Evolutionary conservation across 2,113 vertebrate species (phyloP).

Genomic region (Platycercus adscitus): DNA sequence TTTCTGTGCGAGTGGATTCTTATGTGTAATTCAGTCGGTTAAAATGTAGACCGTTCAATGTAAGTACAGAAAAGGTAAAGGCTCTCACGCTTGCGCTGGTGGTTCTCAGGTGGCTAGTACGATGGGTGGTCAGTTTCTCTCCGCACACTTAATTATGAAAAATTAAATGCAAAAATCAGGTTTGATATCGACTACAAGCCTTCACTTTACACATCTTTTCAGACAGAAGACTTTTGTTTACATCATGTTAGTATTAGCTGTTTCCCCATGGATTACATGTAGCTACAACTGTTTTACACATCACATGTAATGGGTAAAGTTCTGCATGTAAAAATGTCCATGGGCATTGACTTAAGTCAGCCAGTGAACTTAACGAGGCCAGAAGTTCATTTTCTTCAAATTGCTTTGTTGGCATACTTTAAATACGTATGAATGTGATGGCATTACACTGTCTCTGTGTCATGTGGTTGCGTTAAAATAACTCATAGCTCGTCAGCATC

Average conservation of each 20-base stretch:
- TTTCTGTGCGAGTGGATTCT: neutral
- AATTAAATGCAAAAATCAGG: neutral
- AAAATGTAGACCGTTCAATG: neutral
- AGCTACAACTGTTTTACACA: neutral
- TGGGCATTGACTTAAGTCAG: neutral
- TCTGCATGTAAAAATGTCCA: neutral
- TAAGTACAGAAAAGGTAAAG: neutral
- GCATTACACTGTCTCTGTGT: neutral
- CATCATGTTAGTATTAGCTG: neutral
- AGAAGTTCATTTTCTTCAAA: neutral
- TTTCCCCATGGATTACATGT: neutral
- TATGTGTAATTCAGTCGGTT: neutral
- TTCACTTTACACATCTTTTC: neutral
- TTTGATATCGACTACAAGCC: neutral
- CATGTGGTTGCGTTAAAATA: neutral
- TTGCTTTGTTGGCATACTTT: neutral
- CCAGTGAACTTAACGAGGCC: neutral
- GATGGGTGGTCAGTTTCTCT: neutral
- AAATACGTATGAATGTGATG: neutral
- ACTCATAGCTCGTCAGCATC: neutral
- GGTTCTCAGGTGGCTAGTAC: neutral
- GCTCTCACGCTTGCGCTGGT: neutral
- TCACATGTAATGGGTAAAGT: neutral
- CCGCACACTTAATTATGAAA: neutral
- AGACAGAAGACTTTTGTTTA: neutral